These are phyloP conservation scores for Phaenicophaeus curvirostris DNA, from an alignment of 2,797 vertebrate species.

Conservation along the genomic window DNA sequence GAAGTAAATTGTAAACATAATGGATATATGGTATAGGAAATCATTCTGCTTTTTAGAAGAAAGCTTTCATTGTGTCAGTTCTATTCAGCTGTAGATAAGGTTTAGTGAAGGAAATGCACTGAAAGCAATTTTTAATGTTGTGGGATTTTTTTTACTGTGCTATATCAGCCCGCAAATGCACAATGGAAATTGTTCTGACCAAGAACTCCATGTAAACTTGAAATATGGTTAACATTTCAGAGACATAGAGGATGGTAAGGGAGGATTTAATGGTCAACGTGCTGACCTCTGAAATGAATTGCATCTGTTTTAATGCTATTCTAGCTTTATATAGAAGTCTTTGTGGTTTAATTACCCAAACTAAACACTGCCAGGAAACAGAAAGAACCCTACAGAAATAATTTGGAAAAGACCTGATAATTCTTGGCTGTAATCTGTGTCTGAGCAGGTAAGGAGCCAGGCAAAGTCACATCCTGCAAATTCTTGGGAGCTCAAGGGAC, in stretches of 20 bases:
- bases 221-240: background rate
- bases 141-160: background rate
- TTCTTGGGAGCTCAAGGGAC: background rate
- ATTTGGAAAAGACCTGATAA: background rate
- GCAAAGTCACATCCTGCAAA: background rate
- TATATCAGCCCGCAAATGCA: background rate
- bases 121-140: constrained; percentile 4
- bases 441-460: background rate
- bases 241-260: background rate
- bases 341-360: background rate
- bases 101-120: background rate
- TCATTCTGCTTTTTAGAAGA: background rate
- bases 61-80: background rate
- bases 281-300: background rate
- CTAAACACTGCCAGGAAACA: background rate
- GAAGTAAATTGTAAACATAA: background rate
- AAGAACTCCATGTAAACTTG: background rate
- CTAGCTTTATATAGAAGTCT: background rate
- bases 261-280: background rate
- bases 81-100: background rate
- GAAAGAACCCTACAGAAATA: background rate
- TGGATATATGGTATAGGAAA: background rate
- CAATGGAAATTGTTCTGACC: background rate
- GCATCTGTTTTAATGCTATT: background rate
- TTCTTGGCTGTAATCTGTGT: background rate